Evolutionary conservation across 2,113 vertebrate genomes (phyloP), one percentile per base, ranked within the genome.

Genomic region (Numida meleagris): DNA sequence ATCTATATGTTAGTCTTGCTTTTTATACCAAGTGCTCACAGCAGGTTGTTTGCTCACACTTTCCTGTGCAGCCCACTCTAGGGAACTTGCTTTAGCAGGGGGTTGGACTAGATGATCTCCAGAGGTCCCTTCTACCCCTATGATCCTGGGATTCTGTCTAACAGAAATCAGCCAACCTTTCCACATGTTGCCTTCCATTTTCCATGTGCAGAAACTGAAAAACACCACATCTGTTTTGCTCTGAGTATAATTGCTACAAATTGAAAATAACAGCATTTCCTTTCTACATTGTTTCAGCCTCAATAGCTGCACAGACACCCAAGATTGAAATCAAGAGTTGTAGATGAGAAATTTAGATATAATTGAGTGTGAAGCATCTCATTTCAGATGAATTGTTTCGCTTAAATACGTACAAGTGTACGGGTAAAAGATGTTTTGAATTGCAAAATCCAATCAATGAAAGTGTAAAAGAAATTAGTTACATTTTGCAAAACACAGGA

Each of bases 401-500:
- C 76, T 91, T 96, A 94, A 95, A 95, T 86, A 92, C 61, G 17
- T 65, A 97, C 72, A 94, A 96, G 95, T 88, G 88, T 92, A 95
- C 51, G 50, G 79, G 80, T 76, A 89, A 75, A 95, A 88, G 87
- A 89, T 95, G 90, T 94, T 97, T 94, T 97, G 93, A 97, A 96
- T 94, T 96, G 80, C 93, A 97, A 97, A 96, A 96, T 89, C 73
- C 91, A 96, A 90, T 96, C 93, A 94, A 89, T 92, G 79, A 53
- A 96, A 96, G 71, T 86, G 82, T 93, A 92, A 93, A 81, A 80
- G 94, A 97, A 97, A 96, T 95, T 96, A 95, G 91, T 91, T 97
- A 97, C 89, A 97, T 96, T 97, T 96, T 95, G 70, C 89, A 83
- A 90, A 97, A 96, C 61, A 92, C 83, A 84, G 14, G 14, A 88